Evolutionary conservation across 2,113 vertebrate species (phyloP), one percentile per base, ranked within the genome.

Genomic region (Neolamprologus sp.): DNA sequence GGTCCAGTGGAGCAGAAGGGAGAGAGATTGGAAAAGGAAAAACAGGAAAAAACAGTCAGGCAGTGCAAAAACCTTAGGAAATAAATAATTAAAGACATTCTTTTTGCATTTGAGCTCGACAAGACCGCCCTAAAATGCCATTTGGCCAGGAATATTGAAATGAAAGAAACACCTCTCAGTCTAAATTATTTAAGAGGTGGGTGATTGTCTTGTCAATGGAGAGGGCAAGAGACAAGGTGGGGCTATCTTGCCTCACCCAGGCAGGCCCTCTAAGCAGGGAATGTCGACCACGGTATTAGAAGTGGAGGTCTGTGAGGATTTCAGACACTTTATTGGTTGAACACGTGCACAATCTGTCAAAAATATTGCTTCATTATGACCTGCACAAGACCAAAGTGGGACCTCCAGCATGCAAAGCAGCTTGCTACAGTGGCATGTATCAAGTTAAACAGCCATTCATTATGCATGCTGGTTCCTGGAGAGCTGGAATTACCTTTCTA

Each of bases 41-140:
- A 17, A 63, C 6, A 71, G 5, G 23, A 21, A n/a, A 28, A 53
- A 45, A 85, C 65, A 53, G 83, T 95, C 63, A 95, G 92, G 13
- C 78, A 80, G 60, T 83, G 81, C 53, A 78, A 87, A 93, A 90
- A 92, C 75, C 63, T 83, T 78, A 60, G 33, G 7, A 26, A n/a
- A 86, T 95, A 42, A 93, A 95, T 95, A 91, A 95, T 94, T 94
- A 8, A 96, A 81, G 16, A 84, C 78, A 14, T 87, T 82, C 81
- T 90, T 92, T 94, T 90, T 3, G 19, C 16, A 16, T 84, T 55
- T 6, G 16, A 26, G 30, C 82, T 82, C 83, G 37, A 87, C 89
- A 90, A 90, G 89, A 84, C 71, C 53, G 78, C 88, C 82, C 84
- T 90, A 92, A 90, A 95, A 90, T 85, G 81, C 81, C 89, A 92